Conservation (phyloP, 2,797 vertebrate genomes). For the Sebastolobus altivelis region DNA sequence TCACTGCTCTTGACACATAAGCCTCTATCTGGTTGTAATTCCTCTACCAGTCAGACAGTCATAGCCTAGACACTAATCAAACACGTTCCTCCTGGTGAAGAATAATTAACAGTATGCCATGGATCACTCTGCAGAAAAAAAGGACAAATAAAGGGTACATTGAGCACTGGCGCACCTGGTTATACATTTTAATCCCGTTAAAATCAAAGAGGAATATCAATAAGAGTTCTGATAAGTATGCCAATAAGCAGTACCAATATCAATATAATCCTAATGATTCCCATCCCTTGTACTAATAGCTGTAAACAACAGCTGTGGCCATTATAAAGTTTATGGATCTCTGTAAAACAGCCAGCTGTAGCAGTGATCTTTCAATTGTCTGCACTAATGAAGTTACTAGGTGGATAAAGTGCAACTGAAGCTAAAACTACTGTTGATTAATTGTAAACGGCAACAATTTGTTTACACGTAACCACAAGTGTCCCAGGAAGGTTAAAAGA, state of each 20-base stretch:
- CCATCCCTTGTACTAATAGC: slow-evolving; percentile 43
- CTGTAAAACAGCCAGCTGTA: slow-evolving; percentile 54
- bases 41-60: not conserved
- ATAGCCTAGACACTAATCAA: not conserved
- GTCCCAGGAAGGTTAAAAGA: not conserved
- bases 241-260: not conserved
- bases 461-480: slow-evolving; percentile 33
- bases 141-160: not conserved
- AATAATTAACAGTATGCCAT: not conserved
- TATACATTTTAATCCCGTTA: not conserved
- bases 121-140: not conserved
- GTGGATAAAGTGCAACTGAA: slow-evolving; percentile 46
- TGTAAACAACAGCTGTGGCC: slow-evolving; percentile 58
- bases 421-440: slow-evolving; percentile 21
- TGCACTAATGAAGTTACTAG: slow-evolving; percentile 60
- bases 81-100: not conserved
- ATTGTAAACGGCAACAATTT: slow-evolving; percentile 41
- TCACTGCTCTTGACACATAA: not conserved
- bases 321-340: slow-evolving; percentile 62
- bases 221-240: not conserved
- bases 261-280: slow-evolving; percentile 6
- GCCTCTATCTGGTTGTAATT: not conserved
- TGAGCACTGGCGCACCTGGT: not conserved
- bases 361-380: slow-evolving; percentile 57
- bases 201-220: not conserved